Base-by-base conservation (phyloP, 1,140 invertebrate species). In the Aphelenchoides avenae region DNA sequence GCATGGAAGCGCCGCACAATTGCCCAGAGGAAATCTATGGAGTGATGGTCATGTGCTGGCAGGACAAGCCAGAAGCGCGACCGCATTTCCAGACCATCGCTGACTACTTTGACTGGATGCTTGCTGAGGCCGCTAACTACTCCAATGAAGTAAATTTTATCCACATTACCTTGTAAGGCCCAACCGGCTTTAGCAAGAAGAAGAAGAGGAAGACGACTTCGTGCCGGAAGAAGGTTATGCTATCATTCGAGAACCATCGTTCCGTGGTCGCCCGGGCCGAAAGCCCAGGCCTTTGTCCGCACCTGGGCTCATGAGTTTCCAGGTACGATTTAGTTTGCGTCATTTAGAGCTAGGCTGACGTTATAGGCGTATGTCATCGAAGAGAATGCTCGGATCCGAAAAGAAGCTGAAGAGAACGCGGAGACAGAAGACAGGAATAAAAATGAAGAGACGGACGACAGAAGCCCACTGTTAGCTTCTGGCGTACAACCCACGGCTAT, bases 1-100 rank as follows among this genome's bases (percentile, higher is more conserved):
- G 73, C 39, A 82, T 89, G 13, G 84, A 85, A 1, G 82, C 86
- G 52, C 89, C 88, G 24, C 83, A 86, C 65, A 87, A 87, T 62
- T 91, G 89, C 78, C 87, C 88, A 9, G 84, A 87, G 57, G 64
- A 61, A 41, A 65, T 65, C 15, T 65, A 65, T 29, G 65, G 64
- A 33, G 63, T 65, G 18, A 65, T 65, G 63, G 66, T 65, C 5
- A 68, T 60, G 49, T 65, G 63, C 30, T 65, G 63, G 63, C 63
- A 65, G 39, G 63, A 65, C 20, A 70, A 48, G 6, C 44, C 63
- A 6, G 63, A 65, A 43, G 53, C 24, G 24, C 27, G 64, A 15
- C 64, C 60, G 9, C 66, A 68, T 29, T 60, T 65, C 20, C 58
- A 68, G 40, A 68, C 66, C 5, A 65, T 65, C 50, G 66, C 46